Evolutionary conservation across 2,888 invertebrate genomes (phyloP), one percentile per base, ranked within the genome.

Genomic region (Lysandra coridon): DNA sequence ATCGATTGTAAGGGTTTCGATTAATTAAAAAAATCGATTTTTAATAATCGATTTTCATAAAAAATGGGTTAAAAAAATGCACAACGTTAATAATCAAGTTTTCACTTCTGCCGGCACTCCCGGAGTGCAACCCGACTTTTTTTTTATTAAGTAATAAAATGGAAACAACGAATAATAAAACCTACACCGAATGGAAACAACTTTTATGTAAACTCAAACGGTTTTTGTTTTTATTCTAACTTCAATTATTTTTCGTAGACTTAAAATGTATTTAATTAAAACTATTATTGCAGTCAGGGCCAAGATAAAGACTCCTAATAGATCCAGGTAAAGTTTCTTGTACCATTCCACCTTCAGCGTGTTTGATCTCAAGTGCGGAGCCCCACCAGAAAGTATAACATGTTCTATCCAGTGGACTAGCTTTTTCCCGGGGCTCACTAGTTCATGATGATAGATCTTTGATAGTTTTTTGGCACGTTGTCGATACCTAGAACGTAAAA

Each of bases 351-450:
- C 53, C 23, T 73, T 4, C 2, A 80, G 49, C 17, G 81, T 79
- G 2, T 80, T 77, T 3, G 82, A 81, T n/a, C 81, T 79, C 0
- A 83, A 79, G 75, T 83, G 83, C n/a, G 17, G 60, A 1, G 85
- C 85, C 4, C 84, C 85, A 7, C 79, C 60, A 0, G 84, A 84
- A 4, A 74, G 77, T 5, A 82, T 78, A 37, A 84, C 85, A 62
- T 85, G 83, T 12, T 82, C 80, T 57, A 83, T 82, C 85, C 85
- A 85, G 78, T 84, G 81, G 33, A 82, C 82, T 53, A 85, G 33
- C 80, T 84, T 84, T 14, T 64, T 77, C 49, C 80, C 81, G 6
- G 85, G 84, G 4, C 82, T 10, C 2, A 81, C 80, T 10, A 81
- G 69, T 6, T 84, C 79, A 74, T 84, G 82, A 80, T 85, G 85